phyloP scores from a whole-genome alignment of 2,797 vertebrate genomes.

The Esox masquinongy region DNA sequence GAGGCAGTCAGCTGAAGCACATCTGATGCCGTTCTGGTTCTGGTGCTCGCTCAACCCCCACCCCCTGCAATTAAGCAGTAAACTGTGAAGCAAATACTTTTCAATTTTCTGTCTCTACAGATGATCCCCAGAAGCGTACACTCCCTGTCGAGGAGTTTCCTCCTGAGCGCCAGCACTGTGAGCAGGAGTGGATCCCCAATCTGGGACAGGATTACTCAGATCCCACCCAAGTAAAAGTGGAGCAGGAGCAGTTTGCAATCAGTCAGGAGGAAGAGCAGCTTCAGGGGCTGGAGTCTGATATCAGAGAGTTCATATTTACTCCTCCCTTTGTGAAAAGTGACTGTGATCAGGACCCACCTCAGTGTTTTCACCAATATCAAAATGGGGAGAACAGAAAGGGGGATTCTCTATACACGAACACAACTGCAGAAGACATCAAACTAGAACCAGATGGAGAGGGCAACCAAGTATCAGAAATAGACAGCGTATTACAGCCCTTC shows the following conservation, averaged over 20 bases:
- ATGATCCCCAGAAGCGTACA: not conserved
- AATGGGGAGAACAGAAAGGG: constrained; percentile 17
- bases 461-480: constrained; percentile 12
- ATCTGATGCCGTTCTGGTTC: too few relatives aligned
- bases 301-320: not conserved
- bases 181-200: constrained; percentile 39
- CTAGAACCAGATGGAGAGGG: constrained; percentile 32
- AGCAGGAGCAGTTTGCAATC: constrained; percentile 28
- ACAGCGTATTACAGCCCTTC: constrained; percentile 13
- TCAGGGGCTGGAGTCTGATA: not conserved
- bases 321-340: constrained; percentile 21
- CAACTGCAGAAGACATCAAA: constrained; percentile 38
- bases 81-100: not conserved
- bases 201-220: constrained; percentile 15
- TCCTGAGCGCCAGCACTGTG: constrained; percentile 20
- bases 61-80: too few relatives aligned
- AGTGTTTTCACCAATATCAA: constrained; percentile 17
- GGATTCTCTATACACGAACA: not conserved
- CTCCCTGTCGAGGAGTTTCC: constrained; percentile 20
- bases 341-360: constrained; percentile 4
- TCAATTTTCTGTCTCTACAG: not conserved
- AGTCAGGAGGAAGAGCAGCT: constrained; percentile 12
- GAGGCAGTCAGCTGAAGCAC: too few relatives aligned
- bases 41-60: too few relatives aligned
- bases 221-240: constrained; percentile 55